Evolutionary conservation across 2,888 invertebrate genomes (phyloP).

Genomic region (Chymomyza amoena): DNA sequence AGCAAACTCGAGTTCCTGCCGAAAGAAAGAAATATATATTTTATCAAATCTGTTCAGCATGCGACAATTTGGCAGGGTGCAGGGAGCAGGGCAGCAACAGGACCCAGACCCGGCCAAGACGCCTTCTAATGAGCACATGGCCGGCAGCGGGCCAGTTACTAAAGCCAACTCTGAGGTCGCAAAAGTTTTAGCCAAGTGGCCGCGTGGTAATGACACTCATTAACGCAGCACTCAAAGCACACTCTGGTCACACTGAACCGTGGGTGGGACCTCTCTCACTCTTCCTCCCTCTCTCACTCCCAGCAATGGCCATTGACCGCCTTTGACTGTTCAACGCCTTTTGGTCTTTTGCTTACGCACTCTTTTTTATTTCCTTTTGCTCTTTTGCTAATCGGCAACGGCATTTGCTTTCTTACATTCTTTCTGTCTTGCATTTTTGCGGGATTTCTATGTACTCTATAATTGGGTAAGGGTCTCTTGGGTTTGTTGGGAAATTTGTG

Average conservation of each 20-base stretch:
- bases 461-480: background rate
- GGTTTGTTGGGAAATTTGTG: background rate
- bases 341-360: slow-evolving; percentile 31
- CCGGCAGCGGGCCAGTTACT: background rate
- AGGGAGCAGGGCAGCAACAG: slow-evolving; percentile 7
- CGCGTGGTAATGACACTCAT: slow-evolving; percentile 67
- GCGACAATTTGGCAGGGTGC: background rate
- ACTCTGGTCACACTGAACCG: background rate
- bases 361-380: slow-evolving; percentile 9
- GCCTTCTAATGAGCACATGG: background rate
- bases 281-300: background rate
- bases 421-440: background rate
- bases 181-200: slow-evolving; percentile 41
- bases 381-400: slow-evolving; percentile 57
- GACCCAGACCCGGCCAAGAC: slow-evolving; percentile 13
- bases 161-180: slow-evolving; percentile 12
- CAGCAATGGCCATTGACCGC: too few relatives aligned
- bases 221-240: slow-evolving; percentile 50
- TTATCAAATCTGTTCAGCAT: slow-evolving; percentile 6
- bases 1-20: background rate
- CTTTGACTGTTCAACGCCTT: background rate
- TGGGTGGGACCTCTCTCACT: background rate
- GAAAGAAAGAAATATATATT: slow-evolving; percentile 1
- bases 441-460: background rate
- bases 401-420: slow-evolving; percentile 30